Conservation (phyloP, 2,113 vertebrate genomes). For the Herpetotheres cachinnans region DNA sequence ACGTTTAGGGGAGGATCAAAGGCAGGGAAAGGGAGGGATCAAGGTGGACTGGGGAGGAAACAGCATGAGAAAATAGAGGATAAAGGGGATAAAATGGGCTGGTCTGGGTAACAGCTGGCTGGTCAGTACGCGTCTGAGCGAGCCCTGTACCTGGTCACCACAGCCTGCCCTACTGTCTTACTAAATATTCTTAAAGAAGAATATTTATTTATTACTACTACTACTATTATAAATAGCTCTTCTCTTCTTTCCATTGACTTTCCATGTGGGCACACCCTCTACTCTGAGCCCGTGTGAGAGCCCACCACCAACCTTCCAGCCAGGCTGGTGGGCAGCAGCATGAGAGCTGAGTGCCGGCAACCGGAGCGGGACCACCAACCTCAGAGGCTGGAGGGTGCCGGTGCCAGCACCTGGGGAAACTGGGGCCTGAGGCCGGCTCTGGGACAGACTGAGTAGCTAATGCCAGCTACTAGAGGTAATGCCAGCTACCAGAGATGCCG, state of each 20-base stretch:
- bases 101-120: neutral
- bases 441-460: neutral
- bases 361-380: accelerated
- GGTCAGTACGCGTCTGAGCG: accelerated
- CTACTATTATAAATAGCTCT: neutral
- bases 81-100: neutral
- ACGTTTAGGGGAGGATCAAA: neutral
- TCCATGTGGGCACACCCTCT: neutral
- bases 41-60: neutral
- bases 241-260: neutral
- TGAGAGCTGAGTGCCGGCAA: accelerated
- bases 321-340: neutral
- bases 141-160: neutral
- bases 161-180: neutral
- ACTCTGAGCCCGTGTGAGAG: neutral
- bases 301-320: neutral
- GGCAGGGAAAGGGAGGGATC: neutral
- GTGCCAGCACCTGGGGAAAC: neutral
- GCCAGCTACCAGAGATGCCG: neutral
- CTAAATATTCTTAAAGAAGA: neutral
- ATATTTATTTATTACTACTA: neutral
- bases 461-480: neutral
- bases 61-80: neutral
- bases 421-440: neutral
- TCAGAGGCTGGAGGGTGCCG: neutral